A percentile compares a stretch with the other conserved stretches of the same genome.
These are phyloP conservation scores for Leucoraja erinaceus DNA, from an alignment of 2,113 vertebrate species.

Conservation along the genomic window DNA sequence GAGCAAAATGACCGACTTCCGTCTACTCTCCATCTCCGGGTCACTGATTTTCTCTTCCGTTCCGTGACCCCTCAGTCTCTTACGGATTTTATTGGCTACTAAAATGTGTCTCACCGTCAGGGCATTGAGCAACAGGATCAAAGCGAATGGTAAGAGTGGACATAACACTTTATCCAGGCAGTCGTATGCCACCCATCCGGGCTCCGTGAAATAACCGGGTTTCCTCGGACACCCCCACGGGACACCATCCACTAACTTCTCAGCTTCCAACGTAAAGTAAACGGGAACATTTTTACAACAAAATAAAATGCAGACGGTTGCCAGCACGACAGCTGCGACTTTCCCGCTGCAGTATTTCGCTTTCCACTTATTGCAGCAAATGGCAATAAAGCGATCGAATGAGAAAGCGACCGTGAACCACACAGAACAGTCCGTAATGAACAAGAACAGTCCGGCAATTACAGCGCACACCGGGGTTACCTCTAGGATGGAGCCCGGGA, in stretches of 20 bases:
- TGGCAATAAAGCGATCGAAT: neutral
- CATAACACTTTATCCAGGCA: neutral
- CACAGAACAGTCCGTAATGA: neutral
- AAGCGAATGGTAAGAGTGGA: neutral
- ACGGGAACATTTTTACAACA: neutral
- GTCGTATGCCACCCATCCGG: neutral
- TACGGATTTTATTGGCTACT: neutral
- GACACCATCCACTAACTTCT: neutral
- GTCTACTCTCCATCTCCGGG: neutral
- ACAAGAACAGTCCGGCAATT: neutral
- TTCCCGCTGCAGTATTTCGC: neutral
- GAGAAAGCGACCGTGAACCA: neutral
- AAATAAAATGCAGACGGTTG: too few species aligned
- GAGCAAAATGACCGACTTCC: too few species aligned
- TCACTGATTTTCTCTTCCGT: neutral
- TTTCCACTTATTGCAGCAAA: neutral
- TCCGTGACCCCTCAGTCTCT: neutral
- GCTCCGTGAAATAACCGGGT: neutral
- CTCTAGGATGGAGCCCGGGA: neutral
- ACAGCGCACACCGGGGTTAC: neutral
- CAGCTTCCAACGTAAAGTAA: neutral
- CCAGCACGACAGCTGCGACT: too few species aligned
- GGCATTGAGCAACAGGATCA: neutral
- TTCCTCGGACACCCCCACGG: neutral
- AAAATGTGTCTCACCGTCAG: neutral